Evolutionary conservation across 2,888 invertebrate species (phyloP).

Genomic region (Drosophila merina): DNA sequence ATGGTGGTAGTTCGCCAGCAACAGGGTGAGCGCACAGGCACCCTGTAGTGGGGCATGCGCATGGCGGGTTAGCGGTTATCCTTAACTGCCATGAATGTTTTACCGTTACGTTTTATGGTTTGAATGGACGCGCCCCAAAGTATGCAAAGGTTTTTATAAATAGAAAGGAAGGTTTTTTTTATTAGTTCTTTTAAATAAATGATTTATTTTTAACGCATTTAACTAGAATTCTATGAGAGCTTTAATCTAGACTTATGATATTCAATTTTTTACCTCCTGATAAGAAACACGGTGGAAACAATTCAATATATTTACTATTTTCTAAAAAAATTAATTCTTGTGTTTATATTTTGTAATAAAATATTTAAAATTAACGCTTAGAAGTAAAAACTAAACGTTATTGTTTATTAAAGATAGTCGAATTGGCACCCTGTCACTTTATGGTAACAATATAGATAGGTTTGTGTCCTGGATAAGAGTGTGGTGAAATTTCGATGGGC

Average conservation of each 20-base stretch:
- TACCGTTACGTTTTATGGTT: neutral
- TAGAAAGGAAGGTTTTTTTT: too few relatives aligned
- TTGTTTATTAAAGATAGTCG: neutral
- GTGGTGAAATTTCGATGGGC: neutral
- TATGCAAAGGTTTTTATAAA: neutral
- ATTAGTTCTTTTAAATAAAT: neutral
- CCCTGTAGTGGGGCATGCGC: constrained; percentile 5
- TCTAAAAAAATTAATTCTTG: neutral
- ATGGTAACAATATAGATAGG: neutral
- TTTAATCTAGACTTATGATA: too few relatives aligned
- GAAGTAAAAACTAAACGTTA: neutral
- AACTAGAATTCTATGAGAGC: too few relatives aligned
- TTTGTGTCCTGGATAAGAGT: neutral
- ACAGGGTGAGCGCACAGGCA: constrained; percentile 4
- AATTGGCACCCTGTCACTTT: neutral
- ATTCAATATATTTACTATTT: neutral
- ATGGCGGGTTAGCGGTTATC: neutral
- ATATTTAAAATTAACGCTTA: neutral
- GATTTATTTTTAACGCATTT: neutral
- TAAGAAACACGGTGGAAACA: too few relatives aligned
- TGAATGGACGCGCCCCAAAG: neutral
- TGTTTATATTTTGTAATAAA: neutral
- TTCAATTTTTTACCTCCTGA: too few relatives aligned
- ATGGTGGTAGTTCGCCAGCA: constrained; percentile 1
- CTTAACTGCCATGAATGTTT: neutral